phyloP scores from a whole-genome alignment of 37 sponge, comb jelly and placozoan genomes.

The Theonella swinhoei region DNA sequence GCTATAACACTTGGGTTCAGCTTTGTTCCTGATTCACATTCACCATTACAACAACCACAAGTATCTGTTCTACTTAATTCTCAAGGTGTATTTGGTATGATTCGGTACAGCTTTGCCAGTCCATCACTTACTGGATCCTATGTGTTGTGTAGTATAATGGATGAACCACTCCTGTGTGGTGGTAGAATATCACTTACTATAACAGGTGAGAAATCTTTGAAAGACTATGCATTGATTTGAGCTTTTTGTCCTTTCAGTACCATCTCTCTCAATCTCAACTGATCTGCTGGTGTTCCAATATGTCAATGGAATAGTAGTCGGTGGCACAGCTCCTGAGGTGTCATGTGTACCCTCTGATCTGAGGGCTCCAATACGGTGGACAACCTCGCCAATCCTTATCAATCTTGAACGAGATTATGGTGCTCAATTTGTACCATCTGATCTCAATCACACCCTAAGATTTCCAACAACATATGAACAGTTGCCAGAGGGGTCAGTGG shows the following conservation, averaged over 20 bases:
- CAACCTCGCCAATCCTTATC: background rate
- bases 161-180: background rate
- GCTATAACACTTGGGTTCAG: background rate
- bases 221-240: background rate
- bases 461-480: background rate
- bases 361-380: slow-evolving; percentile 9
- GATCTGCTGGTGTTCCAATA: slow-evolving; percentile 9
- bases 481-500: background rate
- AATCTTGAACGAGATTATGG: background rate
- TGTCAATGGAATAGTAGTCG: background rate
- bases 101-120: background rate
- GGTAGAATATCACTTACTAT: background rate
- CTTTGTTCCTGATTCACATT: background rate
- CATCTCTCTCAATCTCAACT: slow-evolving; percentile 4
- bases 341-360: slow-evolving; percentile 14
- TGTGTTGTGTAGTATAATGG: background rate
- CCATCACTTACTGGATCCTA: background rate
- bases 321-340: background rate
- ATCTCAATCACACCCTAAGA: background rate
- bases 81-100: too few relatives aligned
- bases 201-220: background rate
- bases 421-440: background rate
- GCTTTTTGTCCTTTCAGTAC: too few relatives aligned
- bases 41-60: background rate
- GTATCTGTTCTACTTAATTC: too few relatives aligned